Conservation (phyloP, 53 echinoderm and acorn worm genomes). For the Echinarachnius parma region DNA sequence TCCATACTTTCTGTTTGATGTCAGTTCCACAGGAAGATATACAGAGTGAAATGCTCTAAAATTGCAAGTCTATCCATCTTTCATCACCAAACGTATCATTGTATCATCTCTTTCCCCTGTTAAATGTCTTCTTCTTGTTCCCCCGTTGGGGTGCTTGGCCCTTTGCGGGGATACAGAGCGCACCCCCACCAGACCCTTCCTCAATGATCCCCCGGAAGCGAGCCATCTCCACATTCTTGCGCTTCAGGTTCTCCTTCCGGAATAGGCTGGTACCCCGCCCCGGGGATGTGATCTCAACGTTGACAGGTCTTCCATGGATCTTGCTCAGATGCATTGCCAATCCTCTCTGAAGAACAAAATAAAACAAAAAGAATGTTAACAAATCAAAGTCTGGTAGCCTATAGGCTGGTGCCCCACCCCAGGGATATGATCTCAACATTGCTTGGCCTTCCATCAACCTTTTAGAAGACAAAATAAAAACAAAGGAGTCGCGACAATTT, state of each 20-base stretch:
- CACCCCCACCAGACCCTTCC: conserved; percentile 17
- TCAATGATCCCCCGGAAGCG: conserved; percentile 36
- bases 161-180: conserved; percentile 20
- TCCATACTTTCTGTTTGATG: no score
- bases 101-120: conserved; percentile 11
- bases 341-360: conserved; percentile 15
- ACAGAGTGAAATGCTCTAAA: no score
- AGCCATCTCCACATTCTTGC: conserved; percentile 50
- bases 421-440: no score
- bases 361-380: background rate
- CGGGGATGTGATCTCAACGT: conserved; percentile 55
- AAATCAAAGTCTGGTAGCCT: no score
- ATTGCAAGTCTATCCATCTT: no score
- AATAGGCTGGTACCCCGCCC: conserved; percentile 47
- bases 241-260: conserved; percentile 44
- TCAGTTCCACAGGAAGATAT: no score
- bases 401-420: no score
- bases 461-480: no score
- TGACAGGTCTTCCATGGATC: conserved; percentile 41
- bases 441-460: no score
- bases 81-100: no score
- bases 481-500: no score
- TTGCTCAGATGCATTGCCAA: conserved; percentile 39
- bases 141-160: background rate
- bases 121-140: conserved; percentile 23